phyloP scores from a whole-genome alignment of 2,888 invertebrate species.

The Aphodius granarius region DNA sequence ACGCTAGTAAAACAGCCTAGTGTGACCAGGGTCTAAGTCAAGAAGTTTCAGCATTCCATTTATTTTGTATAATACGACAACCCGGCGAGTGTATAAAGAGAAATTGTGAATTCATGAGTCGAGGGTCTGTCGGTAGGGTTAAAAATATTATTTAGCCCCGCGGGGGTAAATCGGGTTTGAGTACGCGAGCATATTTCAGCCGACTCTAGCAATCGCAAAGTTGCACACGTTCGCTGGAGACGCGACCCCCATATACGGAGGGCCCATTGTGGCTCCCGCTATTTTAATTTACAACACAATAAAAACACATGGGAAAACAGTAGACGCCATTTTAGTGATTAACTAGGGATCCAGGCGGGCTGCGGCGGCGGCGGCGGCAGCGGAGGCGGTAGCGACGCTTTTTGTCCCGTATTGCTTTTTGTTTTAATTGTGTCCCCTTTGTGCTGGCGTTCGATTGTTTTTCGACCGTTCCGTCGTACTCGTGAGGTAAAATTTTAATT shows the following conservation, averaged over 20 bases:
- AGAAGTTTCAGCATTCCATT: too few relatives aligned
- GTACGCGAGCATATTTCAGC: slow-evolving; percentile 36
- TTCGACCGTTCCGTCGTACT: slow-evolving; percentile 47
- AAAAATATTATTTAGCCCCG: slow-evolving; percentile 36
- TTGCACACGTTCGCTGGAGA: slow-evolving; percentile 47
- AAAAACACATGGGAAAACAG: slow-evolving; percentile 58
- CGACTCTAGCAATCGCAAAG: slow-evolving; percentile 48
- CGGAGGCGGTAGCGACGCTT: slow-evolving; percentile 40
- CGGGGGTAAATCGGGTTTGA: slow-evolving; percentile 45
- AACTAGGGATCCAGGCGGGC: slow-evolving; percentile 55
- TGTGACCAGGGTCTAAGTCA: too few relatives aligned
- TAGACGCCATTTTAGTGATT: slow-evolving; percentile 58
- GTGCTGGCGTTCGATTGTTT: slow-evolving; percentile 50
- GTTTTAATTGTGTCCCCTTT: slow-evolving; percentile 53
- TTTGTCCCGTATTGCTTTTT: slow-evolving; percentile 54
- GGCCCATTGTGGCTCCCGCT: slow-evolving; percentile 49
- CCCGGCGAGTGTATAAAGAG: not conserved
- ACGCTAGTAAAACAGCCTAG: too few relatives aligned
- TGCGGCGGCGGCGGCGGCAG: slow-evolving; percentile 37
- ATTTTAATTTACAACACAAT: slow-evolving; percentile 57
- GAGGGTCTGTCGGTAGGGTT: slow-evolving; percentile 10
- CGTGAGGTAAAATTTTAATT: slow-evolving; percentile 53
- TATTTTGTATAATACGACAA: too few relatives aligned
- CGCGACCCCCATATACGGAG: slow-evolving; percentile 47
- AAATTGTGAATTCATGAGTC: not conserved